Evolutionary conservation across 2,888 invertebrate genomes (phyloP), one percentile per base, ranked within the genome.

Genomic region (Drosophila pseudotalamancana): DNA sequence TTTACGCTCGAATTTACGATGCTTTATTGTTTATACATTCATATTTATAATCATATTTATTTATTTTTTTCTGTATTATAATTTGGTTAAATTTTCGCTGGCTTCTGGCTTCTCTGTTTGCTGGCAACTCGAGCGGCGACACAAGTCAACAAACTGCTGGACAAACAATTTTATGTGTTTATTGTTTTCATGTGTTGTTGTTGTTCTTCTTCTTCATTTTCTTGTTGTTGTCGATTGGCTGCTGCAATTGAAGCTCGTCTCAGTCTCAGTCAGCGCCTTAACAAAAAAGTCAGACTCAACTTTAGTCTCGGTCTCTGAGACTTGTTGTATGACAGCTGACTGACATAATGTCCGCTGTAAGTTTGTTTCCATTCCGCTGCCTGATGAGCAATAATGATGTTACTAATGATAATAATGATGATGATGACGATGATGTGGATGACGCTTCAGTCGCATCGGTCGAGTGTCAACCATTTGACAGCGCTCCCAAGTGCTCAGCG

Each of bases 291-390:
- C 19, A 51, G 62, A 32, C 48, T 39, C 67, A 21, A 46, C 31
- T 46, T 46, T 46, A 48, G 59, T 14, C 39, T 63, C 42, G 23
- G 66, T 32, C 48, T 32, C 48, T 42, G 34, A 56, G 68, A 49
- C 54, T 67, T 40, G 39, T 60, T 63, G 72, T 65, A 61, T 84
- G 82, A 84, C 82, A 82, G 75, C 77, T 84, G 82, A 81, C 81
- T 83, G 82, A 83, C 82, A 83, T 82, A 84, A 83, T 80, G 82
- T 79, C 57, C 66, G 72, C 55, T 60, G 68, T 63, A 63, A 68
- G 72, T 64, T 71, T 68, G 60, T 59, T 71, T 54, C 62, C 70
- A 62, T 70, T 73, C 45, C 63, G 32, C 40, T 12, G 35, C 35
- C 27, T 66, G 67, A 71, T 67, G 72, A 67, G 72, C 61, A 35